Evolutionary conservation across 2,797 vertebrate species (phyloP), one percentile per base, ranked within the genome.

Genomic region (Poliocrania exsul): DNA sequence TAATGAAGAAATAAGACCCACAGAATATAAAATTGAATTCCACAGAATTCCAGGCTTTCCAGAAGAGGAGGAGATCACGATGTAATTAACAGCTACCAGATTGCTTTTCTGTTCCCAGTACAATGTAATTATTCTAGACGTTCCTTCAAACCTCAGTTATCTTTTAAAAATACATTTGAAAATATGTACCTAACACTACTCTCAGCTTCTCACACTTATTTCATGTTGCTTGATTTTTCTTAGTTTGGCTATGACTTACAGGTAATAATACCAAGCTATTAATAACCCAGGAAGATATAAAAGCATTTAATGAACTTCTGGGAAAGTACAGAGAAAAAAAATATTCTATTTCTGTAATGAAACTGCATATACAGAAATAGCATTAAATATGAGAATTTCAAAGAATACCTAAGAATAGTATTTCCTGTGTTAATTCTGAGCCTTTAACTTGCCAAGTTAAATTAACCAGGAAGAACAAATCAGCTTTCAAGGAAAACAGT

Each of bases 21-120:
- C 11, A 46, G 23, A 81, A 90, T 8, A 62, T 14, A 40, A 67
- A 90, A 50, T 2, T 12, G 29, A 82, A 58, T 66, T 51, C 69
- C 47, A 38, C 18, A 21, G 67, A 82, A 85, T 58, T 75, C 40
- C 35, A 70, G 37, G 50, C n/a, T 85, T 75, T 70, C 28, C 20
- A 62, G 60, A 33, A 61, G 16, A 77, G 21, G 17, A 57, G 8
- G 14, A 4, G 10, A 79, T 29, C 28, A 33, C 0, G 0, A 44
- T 16, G 67, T 4, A 79, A 70, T 29, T 44, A 82, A 44, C 25
- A 50, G 35, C 38, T 49, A 65, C 51, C n/a, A 60, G 69, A 57
- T 23, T 72, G 42, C 9, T 62, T 23, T 57, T 69, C 66, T 72
- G 11, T 50, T 79, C 21, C 29, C 62, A 14, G 15, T 12, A 17